Evolutionary conservation across 2,888 invertebrate species (phyloP), one percentile per base, ranked within the genome.

Genomic region (Hofmannophila pseudospretella): DNA sequence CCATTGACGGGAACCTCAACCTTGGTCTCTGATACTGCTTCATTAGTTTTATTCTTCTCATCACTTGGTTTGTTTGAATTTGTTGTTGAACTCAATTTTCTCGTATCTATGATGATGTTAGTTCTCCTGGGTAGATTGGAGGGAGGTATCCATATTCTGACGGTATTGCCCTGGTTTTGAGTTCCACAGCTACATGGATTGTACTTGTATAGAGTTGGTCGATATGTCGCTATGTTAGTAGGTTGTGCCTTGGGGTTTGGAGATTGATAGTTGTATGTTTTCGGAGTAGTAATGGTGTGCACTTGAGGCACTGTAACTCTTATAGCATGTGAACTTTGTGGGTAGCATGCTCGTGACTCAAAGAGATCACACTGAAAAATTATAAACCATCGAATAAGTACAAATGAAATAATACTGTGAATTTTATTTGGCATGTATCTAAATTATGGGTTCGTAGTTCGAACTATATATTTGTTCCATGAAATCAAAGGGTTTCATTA

Each of bases 61-160:
- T n/a, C n/a, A 7, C 20, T 8, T 5, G 20, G 19, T 3, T 3
- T 31, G 14, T 13, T 30, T 26, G 11, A 10, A 35, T 45, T 50
- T 49, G 45, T 40, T 42, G 48, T 22, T 27, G 28, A 27, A 36
- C 42, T 42, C 22, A 39, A 36, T 32, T 45, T 37, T 12, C 32
- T 47, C 2, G 55, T 47, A 16, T 66, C 58, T 29, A 73, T 52
- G 2, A 55, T 45, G 22, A 75, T 57, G 12, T 58, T 60, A 0
- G 62, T 49, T 32, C 42, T 50, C 29, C 46, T 42, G 25, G 45
- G 37, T 32, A 28, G 4, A n/a, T 19, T 16, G 1, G 10, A 34
- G n/a, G 28, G 11, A 9, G 34, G 34, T 20, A 34, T 11, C 4
- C 20, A 14, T 10, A 34, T 10, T 26, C 9, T 30, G 1, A 30